Evolutionary conservation across 1,140 invertebrate species (phyloP), one percentile per base, ranked within the genome.

Genomic region (Drosophila yakuba): DNA sequence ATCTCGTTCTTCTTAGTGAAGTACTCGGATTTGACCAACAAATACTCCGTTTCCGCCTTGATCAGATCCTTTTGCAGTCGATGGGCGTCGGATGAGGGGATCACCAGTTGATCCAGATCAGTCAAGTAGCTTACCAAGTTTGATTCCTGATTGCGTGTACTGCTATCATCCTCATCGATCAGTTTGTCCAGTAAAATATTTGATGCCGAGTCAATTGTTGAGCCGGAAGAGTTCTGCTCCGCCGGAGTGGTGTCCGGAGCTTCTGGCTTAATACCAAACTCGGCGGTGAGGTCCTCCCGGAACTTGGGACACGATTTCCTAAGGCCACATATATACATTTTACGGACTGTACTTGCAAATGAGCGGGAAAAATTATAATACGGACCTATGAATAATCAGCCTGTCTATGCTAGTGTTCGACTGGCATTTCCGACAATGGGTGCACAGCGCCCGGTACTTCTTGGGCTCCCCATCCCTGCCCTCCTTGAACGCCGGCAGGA

Each of bases 1-100:
- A 76, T 76, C n/a, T 76, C 73, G 14, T 75, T 76, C 45, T 76
- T n/a, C 10, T 76, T 76, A 12, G 35, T 52, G 4, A 76, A 76
- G 55, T 76, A 76, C 3, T 25, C 55, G n/a, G 73, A 57, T 41
- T 76, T 76, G 14, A 54, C 38, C 73, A 67, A 61, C 8, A 76
- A 39, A 20, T 76, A 76, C n/a, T 76, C 73, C 4, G 73, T 76
- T 48, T 76, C 73, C 3, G 73, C 73, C 39, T 59, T 76, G 17
- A 76, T 47, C 2, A 76, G 61, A 28, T 76, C 73, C 54, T 76
- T 76, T 10, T 75, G 72, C 28, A 76, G 12, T 7, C 73, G 72
- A 17, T 66, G 59, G 17, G 72, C 50, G 4, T 76, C 73, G 5
- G 48, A n/a, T 17, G 62, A 36, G 4, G 55, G 39, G 2, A 32